phyloP scores from a whole-genome alignment of 2,888 invertebrate genomes.

The Oasisia sp. region DNA sequence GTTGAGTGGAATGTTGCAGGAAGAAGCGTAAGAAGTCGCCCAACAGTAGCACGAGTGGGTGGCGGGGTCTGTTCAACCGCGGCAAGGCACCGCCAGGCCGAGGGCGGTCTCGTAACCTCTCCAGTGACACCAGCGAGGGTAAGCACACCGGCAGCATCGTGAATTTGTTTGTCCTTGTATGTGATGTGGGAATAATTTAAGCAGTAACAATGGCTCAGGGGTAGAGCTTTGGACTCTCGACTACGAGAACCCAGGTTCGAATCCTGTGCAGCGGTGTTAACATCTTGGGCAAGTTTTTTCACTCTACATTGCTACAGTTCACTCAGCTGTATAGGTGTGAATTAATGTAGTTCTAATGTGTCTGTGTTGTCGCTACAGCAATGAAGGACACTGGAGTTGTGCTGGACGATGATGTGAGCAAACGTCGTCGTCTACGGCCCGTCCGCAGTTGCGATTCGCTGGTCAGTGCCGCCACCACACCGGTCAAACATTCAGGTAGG shows the following conservation, averaged over 20 bases:
- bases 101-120: not conserved
- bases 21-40: constrained; percentile 22
- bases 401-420: not conserved
- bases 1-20: constrained; percentile 22
- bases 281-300: no score
- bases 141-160: not conserved
- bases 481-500: not conserved
- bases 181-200: no score
- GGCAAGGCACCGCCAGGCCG: not conserved
- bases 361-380: not conserved
- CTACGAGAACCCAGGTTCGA: no score
- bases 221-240: no score
- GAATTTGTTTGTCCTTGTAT: not conserved
- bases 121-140: constrained; percentile 1
- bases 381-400: not conserved
- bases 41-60: not conserved
- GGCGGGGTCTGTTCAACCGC: not conserved
- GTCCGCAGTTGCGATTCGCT: not conserved
- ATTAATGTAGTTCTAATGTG: not conserved
- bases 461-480: not conserved
- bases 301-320: no score
- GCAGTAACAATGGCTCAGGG: no score
- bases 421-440: not conserved
- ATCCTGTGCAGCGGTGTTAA: no score
- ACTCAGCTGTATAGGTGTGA: no score